A percentile compares a stretch with the other conserved stretches of the same genome.
Conservation (phyloP, 2,113 vertebrate species). For the Calypte anna region DNA sequence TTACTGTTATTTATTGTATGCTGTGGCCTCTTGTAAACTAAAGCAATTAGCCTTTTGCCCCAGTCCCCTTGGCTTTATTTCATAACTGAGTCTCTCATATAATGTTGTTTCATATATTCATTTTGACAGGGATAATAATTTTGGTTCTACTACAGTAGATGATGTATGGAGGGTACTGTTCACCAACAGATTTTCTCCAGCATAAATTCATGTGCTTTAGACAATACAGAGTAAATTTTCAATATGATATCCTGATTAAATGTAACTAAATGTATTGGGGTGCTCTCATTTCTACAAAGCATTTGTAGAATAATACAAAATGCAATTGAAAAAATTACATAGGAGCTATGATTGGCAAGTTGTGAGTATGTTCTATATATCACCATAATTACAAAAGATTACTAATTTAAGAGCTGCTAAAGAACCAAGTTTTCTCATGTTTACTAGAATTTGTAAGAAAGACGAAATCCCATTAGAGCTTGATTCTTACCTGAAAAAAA, state of each 20-base stretch:
- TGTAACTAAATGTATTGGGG: background rate
- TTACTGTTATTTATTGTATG: constrained; percentile 51
- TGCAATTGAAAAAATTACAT: background rate
- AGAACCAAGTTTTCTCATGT: constrained; percentile 32
- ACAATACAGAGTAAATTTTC: constrained; percentile 8
- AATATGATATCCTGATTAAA: background rate
- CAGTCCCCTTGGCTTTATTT: constrained; percentile 46
- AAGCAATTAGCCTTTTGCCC: constrained; percentile 66
- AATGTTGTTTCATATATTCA: constrained; percentile 38
- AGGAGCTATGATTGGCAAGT: constrained; percentile 51
- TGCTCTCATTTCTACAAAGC: constrained; percentile 3
- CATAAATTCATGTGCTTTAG: background rate
- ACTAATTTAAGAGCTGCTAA: constrained; percentile 59
- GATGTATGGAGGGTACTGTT: background rate
- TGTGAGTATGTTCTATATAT: constrained; percentile 60
- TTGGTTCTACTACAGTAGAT: constrained; percentile 16
- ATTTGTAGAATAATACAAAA: background rate
- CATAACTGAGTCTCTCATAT: constrained; percentile 2
- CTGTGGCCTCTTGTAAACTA: constrained; percentile 37
- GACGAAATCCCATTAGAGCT: constrained; percentile 43
- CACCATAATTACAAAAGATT: constrained; percentile 4
- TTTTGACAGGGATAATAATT: constrained; percentile 36
- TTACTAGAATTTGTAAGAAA: constrained; percentile 60
- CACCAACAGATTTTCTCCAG: background rate
- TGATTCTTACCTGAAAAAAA: constrained; percentile 63